Base-by-base conservation (phyloP, 2,888 invertebrate genomes). In the Dynastes tityus region DNA sequence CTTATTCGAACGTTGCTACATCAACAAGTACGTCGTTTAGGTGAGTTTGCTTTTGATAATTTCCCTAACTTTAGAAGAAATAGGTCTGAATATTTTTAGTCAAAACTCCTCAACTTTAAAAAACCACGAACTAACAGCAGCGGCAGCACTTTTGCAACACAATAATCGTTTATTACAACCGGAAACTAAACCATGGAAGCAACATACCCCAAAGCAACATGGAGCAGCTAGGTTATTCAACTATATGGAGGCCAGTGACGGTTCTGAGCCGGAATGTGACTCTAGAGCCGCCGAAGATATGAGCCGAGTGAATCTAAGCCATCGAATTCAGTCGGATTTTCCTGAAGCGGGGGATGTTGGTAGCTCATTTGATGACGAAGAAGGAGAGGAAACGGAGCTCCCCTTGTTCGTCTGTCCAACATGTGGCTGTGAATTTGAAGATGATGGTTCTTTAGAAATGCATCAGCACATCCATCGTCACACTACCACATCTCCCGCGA, bases 241-340 rank as follows among this genome's bases (percentile, higher is more conserved):
- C 85, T 94, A 92, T 90, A 91, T 93, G 90, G 94, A 93, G 89
- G 94, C 94, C 81, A 92, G 91, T 83, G 94, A 94, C 89, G 93
- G 93, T 84, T 93, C 93, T 77, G 93, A 92, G 86, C 91, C 91
- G 29, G 89, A 89, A 85, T 90, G 90, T 85, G 89, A 89, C 79
- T 85, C 85, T 45, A 78, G 82, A 40, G 81, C 82, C 86, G 89
- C 90, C 85, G 88, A 88, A 83, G 87, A 88, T 61, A 87, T 88
- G 86, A 85, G 85, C 77, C 85, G 88, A 78, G 78, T 87, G 40
- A 85, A 84, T 80, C 83, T 87, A 80, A 87, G 84, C 79, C 89
- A 88, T 78, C 85, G 88, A 78, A 87, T 88, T 70, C 88, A 88
- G 86, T 89, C 89, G 91, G 91, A 91, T 91, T 91, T 91, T 91